A percentile compares a stretch with the other conserved stretches of the same genome.
phyloP scores from a whole-genome alignment of 1,140 invertebrate genomes.

The Scaptodrosophila lebanonensis region DNA sequence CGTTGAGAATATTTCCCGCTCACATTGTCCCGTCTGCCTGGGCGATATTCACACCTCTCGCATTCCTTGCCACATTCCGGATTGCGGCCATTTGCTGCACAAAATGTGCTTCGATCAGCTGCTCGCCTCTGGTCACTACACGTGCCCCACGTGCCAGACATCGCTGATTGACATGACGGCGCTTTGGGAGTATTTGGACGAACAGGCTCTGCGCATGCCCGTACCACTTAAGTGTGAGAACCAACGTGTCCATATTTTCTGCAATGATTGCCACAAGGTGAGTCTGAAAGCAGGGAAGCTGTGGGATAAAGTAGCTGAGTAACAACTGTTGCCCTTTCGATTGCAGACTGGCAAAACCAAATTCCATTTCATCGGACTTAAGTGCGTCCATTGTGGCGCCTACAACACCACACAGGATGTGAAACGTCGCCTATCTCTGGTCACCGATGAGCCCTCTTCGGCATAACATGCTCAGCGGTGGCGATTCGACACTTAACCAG shows the following conservation, averaged over 20 bases:
- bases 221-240: conserved; percentile 90
- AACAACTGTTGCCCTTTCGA: conserved; percentile 27
- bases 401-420: conserved; percentile 88
- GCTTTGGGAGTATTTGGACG: conserved; percentile 89
- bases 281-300: conserved; percentile 7
- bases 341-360: conserved; percentile 86
- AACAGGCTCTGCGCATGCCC: conserved; percentile 86
- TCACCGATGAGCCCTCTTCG: conserved; percentile 68
- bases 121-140: conserved; percentile 84
- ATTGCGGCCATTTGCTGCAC: conserved; percentile 91
- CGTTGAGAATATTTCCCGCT: conserved; percentile 90
- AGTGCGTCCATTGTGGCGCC: conserved; percentile 89
- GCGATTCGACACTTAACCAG: no score
- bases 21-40: conserved; percentile 91
- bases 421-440: conserved; percentile 66
- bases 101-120: conserved; percentile 88
- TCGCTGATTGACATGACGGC: conserved; percentile 90
- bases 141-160: conserved; percentile 91
- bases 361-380: conserved; percentile 91
- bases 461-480: conserved; percentile 57
- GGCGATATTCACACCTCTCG: conserved; percentile 93
- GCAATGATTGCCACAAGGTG: conserved; percentile 93
- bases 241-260: conserved; percentile 87
- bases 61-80: conserved; percentile 90
- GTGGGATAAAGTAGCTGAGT: not conserved